Base-by-base conservation (phyloP, 2,888 invertebrate species). In the Neelides folsomi region DNA sequence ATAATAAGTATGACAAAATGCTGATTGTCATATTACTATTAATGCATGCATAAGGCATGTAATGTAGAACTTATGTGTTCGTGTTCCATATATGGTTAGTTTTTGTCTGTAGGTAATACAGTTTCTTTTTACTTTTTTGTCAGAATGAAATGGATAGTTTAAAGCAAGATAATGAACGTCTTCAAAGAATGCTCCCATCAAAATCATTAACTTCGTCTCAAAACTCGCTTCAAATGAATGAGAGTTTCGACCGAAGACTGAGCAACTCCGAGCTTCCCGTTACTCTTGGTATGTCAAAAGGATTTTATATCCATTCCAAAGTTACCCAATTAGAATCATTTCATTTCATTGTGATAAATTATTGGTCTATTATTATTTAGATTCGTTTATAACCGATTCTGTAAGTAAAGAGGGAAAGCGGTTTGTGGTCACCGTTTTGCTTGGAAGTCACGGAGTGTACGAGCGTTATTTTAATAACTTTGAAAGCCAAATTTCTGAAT, bases 141-240 rank as follows among this genome's bases (percentile, higher is more conserved):
- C 73, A 88, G 87, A 86, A 82, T 70, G 95, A 98, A 74, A 95
- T 97, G 92, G 76, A 90, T 68, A 89, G 86, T 67, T 75, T 98
- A 66, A 94, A 94, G 70, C 90, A 94, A 67, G 95, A 97, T 72
- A 95, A 97, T 71, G 92, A 94, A 69, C 78, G 94, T 20, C 77
- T 95, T 1, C 93, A 93, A 68, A 79, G 88, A 66, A 74, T 94
- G 69, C 89, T 94, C 12, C 73, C 75, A 0, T 75, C 74, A 39
- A 75, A 75, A 61, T 75, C 75, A 1, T 65, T 75, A 45, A 73
- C 75, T n/a, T 75, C 76, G 2, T 76, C 76, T 1, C 74, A 75
- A 57, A 75, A 73, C 53, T 76, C 76, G 40, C 66, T 73, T 39
- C 63, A 58, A 42, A 49, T 60, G 37, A 54, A 48, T 41, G 69